Base-by-base conservation (phyloP, 2,888 invertebrate genomes). In the Diploptera punctata region DNA sequence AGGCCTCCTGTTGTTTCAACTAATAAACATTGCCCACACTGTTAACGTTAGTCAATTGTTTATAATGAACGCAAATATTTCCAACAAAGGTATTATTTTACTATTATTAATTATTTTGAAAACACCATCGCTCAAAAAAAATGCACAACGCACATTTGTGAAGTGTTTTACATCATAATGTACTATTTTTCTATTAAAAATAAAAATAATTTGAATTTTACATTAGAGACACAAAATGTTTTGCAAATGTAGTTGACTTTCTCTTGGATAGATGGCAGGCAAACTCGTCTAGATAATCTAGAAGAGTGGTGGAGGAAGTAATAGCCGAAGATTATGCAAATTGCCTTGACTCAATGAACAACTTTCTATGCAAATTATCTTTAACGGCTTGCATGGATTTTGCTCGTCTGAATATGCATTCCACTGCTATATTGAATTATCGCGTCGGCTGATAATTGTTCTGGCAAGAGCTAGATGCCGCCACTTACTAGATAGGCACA, bases 301-400 rank as follows among this genome's bases (percentile, higher is more conserved):
- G 18, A n/a, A n/a, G n/a, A n/a, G n/a, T 19, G 47, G 19, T n/a
- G 19, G 52, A 52, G 9, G 52, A 21, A 52, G 24, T 52, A 52
- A 24, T 52, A 52, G 52, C 10, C 52, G 21, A 24, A 52, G 52
- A 52, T 52, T 52, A 52, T 52, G 52, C 52, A 52, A 24, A 52
- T 52, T 52, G 52, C 5, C 52, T 52, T 10, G 19, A 47, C 47
- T 47, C 18, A 47, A 47, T 47, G 47, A 47, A 52, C 52, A 52
- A 52, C 52, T 52, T 52, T 52, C 52, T 52, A 52, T 52, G 52
- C 52, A 52, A 24, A 52, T 52, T 19, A 52, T 52, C 52, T 52
- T 33, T 52, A 52, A 52, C 52, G 52, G 10, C 21, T 52, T 24
- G 52, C 52, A 21, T 52, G 52, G 52, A 52, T 52, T 52, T 52